Evolutionary conservation across 2,888 invertebrate genomes (phyloP), one percentile per base, ranked within the genome.

Genomic region (Rhamnusium bicolor): DNA sequence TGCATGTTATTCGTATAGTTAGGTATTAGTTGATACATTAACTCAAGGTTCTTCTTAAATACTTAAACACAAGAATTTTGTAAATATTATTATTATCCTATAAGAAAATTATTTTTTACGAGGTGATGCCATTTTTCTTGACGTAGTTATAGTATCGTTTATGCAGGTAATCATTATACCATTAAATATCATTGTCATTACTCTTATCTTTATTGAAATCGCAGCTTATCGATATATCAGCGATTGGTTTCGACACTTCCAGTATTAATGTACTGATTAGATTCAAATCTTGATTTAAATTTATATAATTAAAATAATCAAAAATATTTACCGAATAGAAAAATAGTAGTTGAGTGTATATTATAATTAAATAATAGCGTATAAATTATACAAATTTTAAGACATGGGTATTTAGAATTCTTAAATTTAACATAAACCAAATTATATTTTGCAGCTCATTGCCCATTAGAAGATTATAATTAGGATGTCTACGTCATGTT

Each of bases 231-330:
- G 2, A n/a, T 47, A 61, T 53, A 65, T 53, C 65, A 32, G 53
- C 65, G 19, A 65, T 65, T 65, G 32, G n/a, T 65, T 53, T 51
- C 40, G 53, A 65, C 65, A 53, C 65, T 29, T 62, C 21, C 10
- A 46, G 8, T 62, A 62, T 62, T 63, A 63, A 63, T 63, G 24
- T 8, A 8, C 27, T 10, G 63, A 63, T 65, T 65, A 65, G 53
- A 65, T 53, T 27, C 16, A 19, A 32, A 65, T 65, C 65, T 65
- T 53, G 32, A 53, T 65, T 32, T 8, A 53, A 21, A 63, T 51
- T 63, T 24, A 18, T 24, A 65, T 53, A 65, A 65, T 53, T 53
- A 19, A 40, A 19, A 24, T 47, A 49, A 27, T 46, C 49, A 51
- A 51, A 63, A 63, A 51, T 51, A 49, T 29, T 63, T 49, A 63